Base-by-base conservation (phyloP, 37 sponge, comb jelly and placozoan species). In the Trichoplax adhaerens region DNA sequence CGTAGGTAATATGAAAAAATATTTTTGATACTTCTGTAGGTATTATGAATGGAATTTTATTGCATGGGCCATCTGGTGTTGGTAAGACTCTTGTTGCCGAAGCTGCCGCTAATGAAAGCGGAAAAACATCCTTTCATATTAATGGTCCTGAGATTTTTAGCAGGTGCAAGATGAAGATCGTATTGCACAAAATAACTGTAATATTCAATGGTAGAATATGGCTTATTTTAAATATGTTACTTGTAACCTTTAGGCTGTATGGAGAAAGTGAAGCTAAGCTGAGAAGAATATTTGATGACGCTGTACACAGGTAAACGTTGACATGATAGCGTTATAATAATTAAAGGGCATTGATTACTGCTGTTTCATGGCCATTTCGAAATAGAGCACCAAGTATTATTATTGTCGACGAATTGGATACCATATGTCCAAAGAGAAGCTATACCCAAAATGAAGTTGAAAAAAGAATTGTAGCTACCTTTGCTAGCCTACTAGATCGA, bases 51-150 rank as follows among this genome's bases (percentile, higher is more conserved):
- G 87, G 87, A 55, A 73, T 86, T 58, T 50, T 86, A 47, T 76
- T 86, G 3, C 57, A 86, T 65, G 87, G 87, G 0, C 80, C 72
- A 1, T 48, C 83, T 46, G 87, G 87, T 50, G 77, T 77, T 48
- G 87, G 87, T n/a, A 86, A 86, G 64, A 64, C 76, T 4, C 80
- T 86, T 12, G 68, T 86, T 1, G 83, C 83, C 10, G 46, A 47
- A n/a, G 83, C 80, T 47, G 47, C 82, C 29, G 4, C 60, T 2
- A 8, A 1, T 7, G 70, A 78, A 8, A 69, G 62, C 56, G 1
- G 7, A 7, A 72, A 66, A 0, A 74, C 77, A 58, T 7, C 29
- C 5, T 48, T 77, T 1, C 3, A 54, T 52, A 57, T 76, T 5
- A 64, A 57, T 47, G 69, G 66, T 1, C 52, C 63, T 7, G 74